Evolutionary conservation across 2,797 vertebrate species (phyloP).

Genomic region (Tauraco hartlaubi): DNA sequence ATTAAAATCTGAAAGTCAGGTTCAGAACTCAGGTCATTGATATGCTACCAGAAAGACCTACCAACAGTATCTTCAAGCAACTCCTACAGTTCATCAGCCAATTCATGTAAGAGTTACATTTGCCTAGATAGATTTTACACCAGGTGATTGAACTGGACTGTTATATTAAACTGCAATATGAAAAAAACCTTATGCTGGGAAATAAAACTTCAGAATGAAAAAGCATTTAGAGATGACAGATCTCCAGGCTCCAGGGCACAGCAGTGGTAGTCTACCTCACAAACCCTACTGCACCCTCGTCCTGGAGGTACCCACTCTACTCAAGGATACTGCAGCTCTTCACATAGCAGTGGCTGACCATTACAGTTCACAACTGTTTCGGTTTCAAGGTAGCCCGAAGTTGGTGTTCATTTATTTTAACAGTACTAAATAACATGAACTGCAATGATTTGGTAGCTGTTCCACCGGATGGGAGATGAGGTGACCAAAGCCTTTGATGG

Average conservation of each 20-base stretch:
- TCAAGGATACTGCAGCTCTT: not conserved
- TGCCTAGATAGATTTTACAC: not conserved
- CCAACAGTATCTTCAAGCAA: not conserved
- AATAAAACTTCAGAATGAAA: not conserved
- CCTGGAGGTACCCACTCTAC: not conserved
- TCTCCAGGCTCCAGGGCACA: not conserved
- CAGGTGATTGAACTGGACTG: not conserved
- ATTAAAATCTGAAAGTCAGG: not conserved
- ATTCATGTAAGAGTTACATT: not conserved
- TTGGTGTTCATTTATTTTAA: not conserved
- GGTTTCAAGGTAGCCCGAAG: not conserved
- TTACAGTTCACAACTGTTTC: not conserved
- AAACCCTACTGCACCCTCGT: not conserved
- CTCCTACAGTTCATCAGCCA: not conserved
- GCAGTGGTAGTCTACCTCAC: not conserved
- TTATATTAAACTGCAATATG: not conserved
- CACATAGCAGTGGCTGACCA: not conserved
- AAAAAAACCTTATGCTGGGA: not conserved
- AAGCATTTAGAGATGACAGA: not conserved
- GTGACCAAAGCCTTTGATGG: not conserved
- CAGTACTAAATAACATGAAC: not conserved
- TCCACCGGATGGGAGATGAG: rapidly evolving
- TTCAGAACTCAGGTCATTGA: not conserved
- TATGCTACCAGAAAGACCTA: not conserved
- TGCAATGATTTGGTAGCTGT: not conserved